These are phyloP conservation scores for Nomada goodeniana DNA, from an alignment of 2,888 invertebrate genomes.

Conservation along the genomic window DNA sequence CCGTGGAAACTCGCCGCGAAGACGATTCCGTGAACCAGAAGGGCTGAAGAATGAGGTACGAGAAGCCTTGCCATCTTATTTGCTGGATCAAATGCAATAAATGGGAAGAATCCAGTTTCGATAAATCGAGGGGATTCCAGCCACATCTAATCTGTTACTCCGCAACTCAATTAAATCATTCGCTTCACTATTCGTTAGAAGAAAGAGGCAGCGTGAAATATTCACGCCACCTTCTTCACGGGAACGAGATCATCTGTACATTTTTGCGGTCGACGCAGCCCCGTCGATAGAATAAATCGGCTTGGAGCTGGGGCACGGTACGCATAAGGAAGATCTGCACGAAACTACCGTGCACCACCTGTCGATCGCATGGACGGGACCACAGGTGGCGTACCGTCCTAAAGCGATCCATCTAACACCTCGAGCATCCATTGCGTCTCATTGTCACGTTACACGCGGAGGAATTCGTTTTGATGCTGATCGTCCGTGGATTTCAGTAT, in stretches of 20 bases:
- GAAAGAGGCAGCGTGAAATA: not conserved
- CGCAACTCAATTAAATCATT: not conserved
- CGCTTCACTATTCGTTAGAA: too few relatives aligned
- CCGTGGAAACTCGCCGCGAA: not conserved
- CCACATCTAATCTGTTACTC: slow-evolving; percentile 18
- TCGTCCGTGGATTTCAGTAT: slow-evolving; percentile 12
- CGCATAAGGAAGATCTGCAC: slow-evolving; percentile 12
- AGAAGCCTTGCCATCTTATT: slow-evolving; percentile 35
- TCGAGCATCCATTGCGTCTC: slow-evolving; percentile 21
- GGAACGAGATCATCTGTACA: slow-evolving; percentile 15
- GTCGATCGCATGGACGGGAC: slow-evolving; percentile 53
- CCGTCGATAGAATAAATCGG: slow-evolving; percentile 17
- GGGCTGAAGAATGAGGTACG: slow-evolving; percentile 10
- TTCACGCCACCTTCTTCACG: slow-evolving; percentile 6
- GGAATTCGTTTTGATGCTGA: slow-evolving; percentile 14
- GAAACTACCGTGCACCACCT: slow-evolving; percentile 58
- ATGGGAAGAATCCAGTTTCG: slow-evolving; percentile 4
- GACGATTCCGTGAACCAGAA: slow-evolving; percentile 13
- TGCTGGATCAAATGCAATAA: slow-evolving; percentile 16
- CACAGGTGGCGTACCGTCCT: slow-evolving; percentile 27
- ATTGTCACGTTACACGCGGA: slow-evolving; percentile 22
- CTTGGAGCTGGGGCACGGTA: not conserved
- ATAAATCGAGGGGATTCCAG: slow-evolving; percentile 2
- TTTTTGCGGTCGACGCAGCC: not conserved
- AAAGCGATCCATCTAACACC: slow-evolving; percentile 31